phyloP scores from a whole-genome alignment of 2,888 invertebrate genomes.

The Cerceris rybyensis region DNA sequence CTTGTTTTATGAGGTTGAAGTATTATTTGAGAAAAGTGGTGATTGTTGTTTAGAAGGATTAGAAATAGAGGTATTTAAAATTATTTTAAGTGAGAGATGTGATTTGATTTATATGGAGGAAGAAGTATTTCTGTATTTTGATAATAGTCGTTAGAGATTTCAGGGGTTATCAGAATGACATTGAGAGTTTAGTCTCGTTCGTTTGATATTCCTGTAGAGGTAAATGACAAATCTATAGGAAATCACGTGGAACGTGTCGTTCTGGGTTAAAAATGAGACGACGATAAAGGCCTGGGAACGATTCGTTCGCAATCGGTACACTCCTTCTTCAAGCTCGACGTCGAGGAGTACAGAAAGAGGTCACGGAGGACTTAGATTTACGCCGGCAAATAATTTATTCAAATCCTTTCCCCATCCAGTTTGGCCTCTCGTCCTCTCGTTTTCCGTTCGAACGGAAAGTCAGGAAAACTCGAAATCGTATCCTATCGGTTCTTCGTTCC shows the following conservation, averaged over 20 bases:
- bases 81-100: too few relatives aligned
- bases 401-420: constrained; percentile 57
- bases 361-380: constrained; percentile 59
- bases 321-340: constrained; percentile 24
- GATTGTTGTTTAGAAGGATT: too few relatives aligned
- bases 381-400: constrained; percentile 66
- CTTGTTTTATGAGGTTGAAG: too few relatives aligned
- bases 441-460: constrained; percentile 26
- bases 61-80: too few relatives aligned
- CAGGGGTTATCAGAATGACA: too few relatives aligned
- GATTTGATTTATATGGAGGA: too few relatives aligned
- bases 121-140: too few relatives aligned
- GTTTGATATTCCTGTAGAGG: constrained; percentile 4
- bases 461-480: constrained; percentile 50
- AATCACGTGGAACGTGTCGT: not conserved
- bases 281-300: constrained; percentile 8
- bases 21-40: too few relatives aligned
- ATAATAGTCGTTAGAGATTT: too few relatives aligned
- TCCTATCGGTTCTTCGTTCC: constrained; percentile 52
- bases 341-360: constrained; percentile 38
- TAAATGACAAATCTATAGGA: constrained; percentile 1
- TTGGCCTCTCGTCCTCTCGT: constrained; percentile 15
- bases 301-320: not conserved
- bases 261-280: not conserved
- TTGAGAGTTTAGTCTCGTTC: too few relatives aligned